Percentiles rank a stretch among this genome's conserved stretches.
Evolutionary conservation across 2,797 vertebrate genomes (phyloP).

Genomic region (Periophthalmus magnuspinnatus): DNA sequence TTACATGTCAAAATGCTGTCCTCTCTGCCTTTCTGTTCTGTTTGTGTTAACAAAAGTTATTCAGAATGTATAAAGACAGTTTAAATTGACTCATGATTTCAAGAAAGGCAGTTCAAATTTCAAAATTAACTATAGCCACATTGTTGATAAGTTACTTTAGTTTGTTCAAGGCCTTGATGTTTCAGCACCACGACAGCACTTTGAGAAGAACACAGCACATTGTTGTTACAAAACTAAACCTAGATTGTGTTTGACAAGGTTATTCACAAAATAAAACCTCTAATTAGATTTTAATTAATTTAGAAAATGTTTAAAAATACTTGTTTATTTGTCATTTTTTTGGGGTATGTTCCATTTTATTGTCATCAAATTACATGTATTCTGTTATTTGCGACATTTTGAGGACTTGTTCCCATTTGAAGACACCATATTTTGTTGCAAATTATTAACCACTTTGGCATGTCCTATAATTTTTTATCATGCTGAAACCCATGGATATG

Average conservation of each 20-base stretch:
- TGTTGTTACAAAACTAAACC: background rate
- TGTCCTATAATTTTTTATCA: too few relatives aligned
- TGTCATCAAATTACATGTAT: too few relatives aligned
- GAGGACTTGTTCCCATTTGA: too few relatives aligned
- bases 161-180: background rate
- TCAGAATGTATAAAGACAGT: background rate
- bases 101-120: background rate
- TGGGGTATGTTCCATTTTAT: too few relatives aligned
- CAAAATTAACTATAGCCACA: background rate
- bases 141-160: background rate
- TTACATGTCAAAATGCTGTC: constrained; percentile 1
- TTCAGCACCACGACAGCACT: constrained; percentile 44
- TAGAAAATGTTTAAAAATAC: background rate
- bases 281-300: background rate
- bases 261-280: background rate
- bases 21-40: background rate
- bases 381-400: too few relatives aligned
- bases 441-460: too few relatives aligned
- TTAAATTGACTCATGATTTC: background rate
- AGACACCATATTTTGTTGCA: too few relatives aligned
- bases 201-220: background rate
- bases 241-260: background rate
- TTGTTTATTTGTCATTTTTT: background rate
- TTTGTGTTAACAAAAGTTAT: background rate
- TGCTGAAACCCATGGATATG: too few relatives aligned